phyloP scores from a whole-genome alignment of 1,140 invertebrate genomes.

The Leucophenga varia region DNA sequence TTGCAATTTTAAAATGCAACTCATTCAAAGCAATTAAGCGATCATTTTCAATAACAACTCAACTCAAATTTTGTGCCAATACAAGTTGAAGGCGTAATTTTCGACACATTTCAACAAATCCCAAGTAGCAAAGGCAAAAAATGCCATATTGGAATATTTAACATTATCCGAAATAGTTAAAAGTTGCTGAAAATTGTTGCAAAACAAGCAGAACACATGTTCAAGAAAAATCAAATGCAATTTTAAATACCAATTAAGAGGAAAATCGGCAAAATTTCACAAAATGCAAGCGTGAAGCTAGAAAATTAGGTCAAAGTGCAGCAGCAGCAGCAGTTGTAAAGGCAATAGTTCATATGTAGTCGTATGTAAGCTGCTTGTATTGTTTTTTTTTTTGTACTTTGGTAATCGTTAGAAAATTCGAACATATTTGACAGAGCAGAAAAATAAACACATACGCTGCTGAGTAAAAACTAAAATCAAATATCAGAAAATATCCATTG shows the following conservation, averaged over 20 bases:
- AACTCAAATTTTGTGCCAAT: conserved; percentile 5
- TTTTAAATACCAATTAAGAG: conserved; percentile 6
- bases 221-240: conserved; percentile 10
- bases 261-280: conserved; percentile 26
- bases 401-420: conserved; percentile 51
- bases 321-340: background rate
- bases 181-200: conserved; percentile 14
- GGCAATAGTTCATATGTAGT: conserved; percentile 21
- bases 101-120: conserved; percentile 38
- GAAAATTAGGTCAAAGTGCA: conserved; percentile 40
- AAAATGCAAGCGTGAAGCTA: background rate
- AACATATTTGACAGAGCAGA: conserved; percentile 52
- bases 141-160: conserved; percentile 16
- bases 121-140: conserved; percentile 30
- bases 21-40: conserved; percentile 37
- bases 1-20: conserved; percentile 28
- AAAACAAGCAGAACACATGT: conserved; percentile 42
- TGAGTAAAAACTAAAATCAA: too few relatives aligned
- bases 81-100: conserved; percentile 38
- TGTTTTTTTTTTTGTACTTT: too few relatives aligned
- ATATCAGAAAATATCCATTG: too few relatives aligned
- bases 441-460: conserved; percentile 50
- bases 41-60: conserved; percentile 30
- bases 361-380: conserved; percentile 10
- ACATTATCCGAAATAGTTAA: conserved; percentile 12